Percentiles rank a stretch among this genome's conserved stretches.
phyloP scores from a whole-genome alignment of 1,140 invertebrate genomes.

The Cyclargus thomasi region DNA sequence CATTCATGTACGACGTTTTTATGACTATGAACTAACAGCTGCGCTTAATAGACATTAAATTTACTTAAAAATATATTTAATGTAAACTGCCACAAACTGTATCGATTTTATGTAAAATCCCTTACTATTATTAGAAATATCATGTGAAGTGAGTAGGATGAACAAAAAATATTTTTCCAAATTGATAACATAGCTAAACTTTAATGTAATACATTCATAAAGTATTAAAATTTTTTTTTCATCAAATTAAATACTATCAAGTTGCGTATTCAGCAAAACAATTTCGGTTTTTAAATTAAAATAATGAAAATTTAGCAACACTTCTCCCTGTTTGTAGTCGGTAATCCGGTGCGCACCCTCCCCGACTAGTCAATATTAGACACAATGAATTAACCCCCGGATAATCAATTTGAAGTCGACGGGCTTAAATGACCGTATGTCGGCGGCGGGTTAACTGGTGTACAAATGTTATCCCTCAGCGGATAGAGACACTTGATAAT shows the following conservation, averaged over 20 bases:
- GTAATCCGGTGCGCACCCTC: not conserved
- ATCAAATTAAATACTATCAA: no score
- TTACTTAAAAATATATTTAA: no score
- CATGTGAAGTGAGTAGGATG: no score
- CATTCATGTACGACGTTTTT: not conserved
- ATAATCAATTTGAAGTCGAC: conserved; percentile 9
- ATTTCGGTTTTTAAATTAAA: not conserved
- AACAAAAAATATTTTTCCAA: no score
- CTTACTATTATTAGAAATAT: no score
- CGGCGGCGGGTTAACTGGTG: not conserved
- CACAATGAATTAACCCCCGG: conserved; percentile 13
- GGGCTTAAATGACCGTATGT: not conserved
- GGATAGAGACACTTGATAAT: not conserved
- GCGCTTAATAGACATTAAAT: no score
- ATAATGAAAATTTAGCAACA: not conserved
- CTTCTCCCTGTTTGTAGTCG: not conserved
- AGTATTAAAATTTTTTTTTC: not conserved
- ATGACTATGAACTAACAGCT: no score
- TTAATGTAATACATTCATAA: not conserved
- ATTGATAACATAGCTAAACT: no score
- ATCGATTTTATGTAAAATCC: no score
- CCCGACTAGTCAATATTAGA: conserved; percentile 1
- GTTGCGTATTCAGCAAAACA: no score
- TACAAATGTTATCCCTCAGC: not conserved
- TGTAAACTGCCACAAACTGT: no score